phyloP scores from a whole-genome alignment of 2,888 invertebrate genomes.

The Blera fallax region DNA sequence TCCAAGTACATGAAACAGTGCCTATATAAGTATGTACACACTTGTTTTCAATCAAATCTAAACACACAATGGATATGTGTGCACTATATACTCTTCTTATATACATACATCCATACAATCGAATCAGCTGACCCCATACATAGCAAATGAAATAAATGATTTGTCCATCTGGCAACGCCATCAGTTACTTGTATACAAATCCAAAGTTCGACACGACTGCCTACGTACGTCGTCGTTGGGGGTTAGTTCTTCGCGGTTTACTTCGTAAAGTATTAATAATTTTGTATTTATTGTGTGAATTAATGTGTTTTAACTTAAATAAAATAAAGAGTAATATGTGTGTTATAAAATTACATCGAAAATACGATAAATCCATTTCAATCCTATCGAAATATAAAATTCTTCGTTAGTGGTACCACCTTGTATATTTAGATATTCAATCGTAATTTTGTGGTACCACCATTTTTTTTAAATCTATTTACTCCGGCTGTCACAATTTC shows the following conservation, averaged over 20 bases:
- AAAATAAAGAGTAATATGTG: slow-evolving; percentile 18
- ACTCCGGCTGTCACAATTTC: slow-evolving; percentile 51
- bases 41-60: neutral
- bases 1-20: neutral
- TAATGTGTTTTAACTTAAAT: neutral
- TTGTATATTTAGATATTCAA: slow-evolving; percentile 62
- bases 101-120: neutral
- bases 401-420: slow-evolving; percentile 66
- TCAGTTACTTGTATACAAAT: slow-evolving; percentile 62
- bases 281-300: slow-evolving; percentile 30
- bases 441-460: slow-evolving; percentile 78
- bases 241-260: slow-evolving; percentile 56
- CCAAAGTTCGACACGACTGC: slow-evolving; percentile 49
- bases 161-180: slow-evolving; percentile 44
- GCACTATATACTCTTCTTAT: slow-evolving; percentile 29
- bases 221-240: slow-evolving; percentile 36
- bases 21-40: neutral
- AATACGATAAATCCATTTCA: slow-evolving; percentile 43
- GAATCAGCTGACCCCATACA: slow-evolving; percentile 44
- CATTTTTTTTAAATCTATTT: slow-evolving; percentile 63
- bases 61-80: neutral
- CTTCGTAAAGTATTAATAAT: slow-evolving; percentile 15
- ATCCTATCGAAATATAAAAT: slow-evolving; percentile 65
- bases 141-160: slow-evolving; percentile 6
- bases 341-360: slow-evolving; percentile 33